Evolutionary conservation across 2,797 vertebrate species (phyloP).

Genomic region (Sciurus carolinensis): DNA sequence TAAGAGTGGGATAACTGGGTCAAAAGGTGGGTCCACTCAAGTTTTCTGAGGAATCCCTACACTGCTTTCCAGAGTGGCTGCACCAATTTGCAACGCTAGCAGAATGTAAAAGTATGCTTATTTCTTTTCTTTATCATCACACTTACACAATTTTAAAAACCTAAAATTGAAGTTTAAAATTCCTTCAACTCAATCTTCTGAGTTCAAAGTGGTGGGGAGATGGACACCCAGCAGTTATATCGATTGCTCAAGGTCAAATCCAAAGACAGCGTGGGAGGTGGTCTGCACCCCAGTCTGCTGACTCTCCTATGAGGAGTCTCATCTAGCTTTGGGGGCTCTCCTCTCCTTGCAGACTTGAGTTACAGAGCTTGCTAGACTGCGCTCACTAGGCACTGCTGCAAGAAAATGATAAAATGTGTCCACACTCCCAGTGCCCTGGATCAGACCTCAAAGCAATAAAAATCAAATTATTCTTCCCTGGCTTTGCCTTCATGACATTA

Average conservation of each 20-base stretch:
- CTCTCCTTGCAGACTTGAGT: neutral
- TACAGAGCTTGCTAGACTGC: neutral
- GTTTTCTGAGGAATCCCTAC: too few species aligned
- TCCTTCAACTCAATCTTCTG: neutral
- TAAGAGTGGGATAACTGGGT: too few species aligned
- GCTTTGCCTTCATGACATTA: neutral
- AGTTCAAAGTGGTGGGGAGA: neutral
- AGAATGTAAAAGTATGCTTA: too few species aligned
- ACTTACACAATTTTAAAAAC: neutral
- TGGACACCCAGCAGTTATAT: too few species aligned
- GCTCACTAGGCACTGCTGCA: neutral
- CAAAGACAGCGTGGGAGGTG: neutral
- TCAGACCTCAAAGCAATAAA: neutral
- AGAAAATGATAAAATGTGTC: constrained; percentile 13
- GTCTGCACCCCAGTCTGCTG: neutral
- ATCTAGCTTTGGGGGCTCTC: neutral
- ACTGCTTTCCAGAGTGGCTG: too few species aligned
- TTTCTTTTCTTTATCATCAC: neutral
- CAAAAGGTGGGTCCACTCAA: too few species aligned
- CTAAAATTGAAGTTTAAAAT: neutral
- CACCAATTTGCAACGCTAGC: too few species aligned
- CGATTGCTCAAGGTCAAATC: neutral
- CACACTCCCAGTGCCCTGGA: neutral
- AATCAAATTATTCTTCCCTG: neutral
- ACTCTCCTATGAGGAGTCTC: neutral